phyloP scores from a whole-genome alignment of 2,113 vertebrate genomes.

The Lepisosteus osseus region DNA sequence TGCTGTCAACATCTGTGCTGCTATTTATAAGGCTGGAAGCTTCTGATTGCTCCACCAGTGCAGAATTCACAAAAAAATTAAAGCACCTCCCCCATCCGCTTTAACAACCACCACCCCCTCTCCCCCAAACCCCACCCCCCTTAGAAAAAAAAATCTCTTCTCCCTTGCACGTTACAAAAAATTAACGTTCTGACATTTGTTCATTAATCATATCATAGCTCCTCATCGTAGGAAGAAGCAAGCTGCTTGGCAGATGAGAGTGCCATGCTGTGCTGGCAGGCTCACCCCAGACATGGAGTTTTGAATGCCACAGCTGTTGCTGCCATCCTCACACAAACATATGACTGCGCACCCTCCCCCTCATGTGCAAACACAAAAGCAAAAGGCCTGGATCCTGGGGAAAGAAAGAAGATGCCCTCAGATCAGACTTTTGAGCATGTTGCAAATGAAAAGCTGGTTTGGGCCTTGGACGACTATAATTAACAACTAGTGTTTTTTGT shows the following conservation, averaged over 20 bases:
- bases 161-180: constrained; percentile 71
- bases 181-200: constrained; percentile 79
- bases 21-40: constrained; percentile 81
- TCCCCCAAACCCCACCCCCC: not conserved
- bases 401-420: no score
- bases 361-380: not conserved
- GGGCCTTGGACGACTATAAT: no score
- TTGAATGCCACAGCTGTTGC: constrained; percentile 52
- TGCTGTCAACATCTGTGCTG: constrained; percentile 92
- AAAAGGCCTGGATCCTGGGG: no score
- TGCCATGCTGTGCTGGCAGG: constrained; percentile 49
- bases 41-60: constrained; percentile 55
- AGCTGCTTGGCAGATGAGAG: constrained; percentile 55
- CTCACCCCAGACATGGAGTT: constrained; percentile 39
- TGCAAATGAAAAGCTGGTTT: no score
- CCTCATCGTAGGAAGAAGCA: constrained; percentile 52
- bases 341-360: constrained; percentile 31
- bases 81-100: constrained; percentile 32
- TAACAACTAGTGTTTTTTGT: no score
- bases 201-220: constrained; percentile 80
- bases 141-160: constrained; percentile 42
- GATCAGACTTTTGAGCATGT: no score
- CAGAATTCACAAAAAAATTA: constrained; percentile 47
- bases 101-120: constrained; percentile 14
- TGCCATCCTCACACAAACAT: constrained; percentile 47